Evolutionary conservation across 2,888 invertebrate genomes (phyloP).

Genomic region (Chamaedrilus cognettii): DNA sequence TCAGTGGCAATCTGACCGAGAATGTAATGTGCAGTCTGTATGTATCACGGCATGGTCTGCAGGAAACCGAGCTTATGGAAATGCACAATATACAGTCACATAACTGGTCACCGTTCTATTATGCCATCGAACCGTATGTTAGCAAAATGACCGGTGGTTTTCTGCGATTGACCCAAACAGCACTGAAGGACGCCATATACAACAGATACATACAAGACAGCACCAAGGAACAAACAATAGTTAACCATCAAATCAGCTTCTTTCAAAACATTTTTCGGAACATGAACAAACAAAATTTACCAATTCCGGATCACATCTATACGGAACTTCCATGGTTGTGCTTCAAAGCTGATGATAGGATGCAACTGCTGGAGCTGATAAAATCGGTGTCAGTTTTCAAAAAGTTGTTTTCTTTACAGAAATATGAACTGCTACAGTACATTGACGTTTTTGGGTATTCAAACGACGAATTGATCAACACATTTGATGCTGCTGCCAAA

Average conservation of each 20-base stretch:
- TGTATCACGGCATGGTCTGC: constrained; percentile 44
- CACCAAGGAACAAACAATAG: background rate
- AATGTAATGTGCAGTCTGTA: constrained; percentile 42
- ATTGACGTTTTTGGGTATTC: background rate
- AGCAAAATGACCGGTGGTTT: constrained; percentile 8
- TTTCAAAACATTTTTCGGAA: background rate
- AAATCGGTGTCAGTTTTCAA: constrained; percentile 9
- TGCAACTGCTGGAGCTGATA: constrained; percentile 7
- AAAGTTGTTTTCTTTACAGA: constrained; percentile 5
- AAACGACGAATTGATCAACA: background rate
- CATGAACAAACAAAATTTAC: background rate
- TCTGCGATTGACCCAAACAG: constrained; percentile 5
- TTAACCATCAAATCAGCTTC: constrained; percentile 7
- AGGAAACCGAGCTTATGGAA: constrained; percentile 45
- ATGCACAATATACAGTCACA: constrained; percentile 43
- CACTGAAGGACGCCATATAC: constrained; percentile 6
- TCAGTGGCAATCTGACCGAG: constrained; percentile 14
- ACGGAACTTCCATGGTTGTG: constrained; percentile 17
- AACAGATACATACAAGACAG: constrained; percentile 1
- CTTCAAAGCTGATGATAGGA: constrained; percentile 4
- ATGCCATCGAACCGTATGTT: constrained; percentile 46
- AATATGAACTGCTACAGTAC: constrained; percentile 15
- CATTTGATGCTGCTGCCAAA: constrained; percentile 3
- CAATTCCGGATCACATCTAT: constrained; percentile 8
- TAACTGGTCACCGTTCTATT: constrained; percentile 51